Evolutionary conservation across 2,888 invertebrate species (phyloP), one percentile per base, ranked within the genome.

Genomic region (Nycteola revayana): DNA sequence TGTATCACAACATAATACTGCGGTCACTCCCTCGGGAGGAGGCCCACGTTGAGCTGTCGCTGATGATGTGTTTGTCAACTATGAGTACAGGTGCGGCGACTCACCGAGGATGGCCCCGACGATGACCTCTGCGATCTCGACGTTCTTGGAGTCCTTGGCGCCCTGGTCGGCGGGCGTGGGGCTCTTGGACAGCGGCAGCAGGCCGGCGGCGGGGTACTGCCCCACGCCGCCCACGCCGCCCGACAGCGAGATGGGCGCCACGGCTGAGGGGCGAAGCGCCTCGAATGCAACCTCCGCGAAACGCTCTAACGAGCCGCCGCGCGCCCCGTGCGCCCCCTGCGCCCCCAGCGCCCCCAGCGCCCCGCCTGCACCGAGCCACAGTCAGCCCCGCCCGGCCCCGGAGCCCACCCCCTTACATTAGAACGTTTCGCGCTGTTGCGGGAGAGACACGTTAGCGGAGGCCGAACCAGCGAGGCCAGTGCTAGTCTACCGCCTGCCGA

Each of bases 91-190:
- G n/a, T n/a, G n/a, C n/a, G n/a, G 7, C 21, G 7, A 21, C 21
- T n/a, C 21, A 21, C 97, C 98, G 83, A 98, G 92, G 74, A 99
- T 97, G 76, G 98, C 98, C 74, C 98, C 98, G 78, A 98, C 97
- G 88, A 98, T 97, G 86, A 95, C 94, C 91, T 97, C 96, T 42
- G 97, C 94, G 80, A 98, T 97, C 92, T 98, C 97, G 76, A 97
- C 94, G 90, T 96, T 96, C 91, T 95, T 95, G 73, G 93, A 91
- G 89, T 96, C 95, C 90, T 95, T 95, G 82, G 91, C 92, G 65
- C 90, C 90, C 68, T 91, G 90, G 89, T 94, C 95, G 56, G 93
- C 94, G 55, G 95, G 95, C 76, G 94, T 94, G 64, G 87, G 87
- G 82, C 94, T 94, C 91, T 95, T 95, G 90, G 93, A 93, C 64